These are phyloP conservation scores for Oligia strigilis DNA, from an alignment of 2,888 invertebrate species.

Conservation along the genomic window DNA sequence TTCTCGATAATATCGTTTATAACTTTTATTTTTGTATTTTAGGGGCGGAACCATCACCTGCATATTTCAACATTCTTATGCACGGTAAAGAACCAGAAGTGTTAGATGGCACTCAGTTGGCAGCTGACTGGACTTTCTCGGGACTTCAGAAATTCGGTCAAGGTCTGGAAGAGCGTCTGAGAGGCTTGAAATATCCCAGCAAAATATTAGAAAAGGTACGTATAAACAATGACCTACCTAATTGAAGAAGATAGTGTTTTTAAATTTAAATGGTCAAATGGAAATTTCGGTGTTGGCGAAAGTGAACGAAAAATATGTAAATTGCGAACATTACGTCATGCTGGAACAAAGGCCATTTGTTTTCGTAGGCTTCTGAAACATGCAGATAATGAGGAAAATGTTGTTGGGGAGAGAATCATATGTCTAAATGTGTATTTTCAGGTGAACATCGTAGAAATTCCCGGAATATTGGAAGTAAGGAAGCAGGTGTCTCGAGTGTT, in stretches of 20 bases:
- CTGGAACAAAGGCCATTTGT: too few species aligned
- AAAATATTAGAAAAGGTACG: constrained; percentile 96
- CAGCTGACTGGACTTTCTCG: constrained; percentile 98
- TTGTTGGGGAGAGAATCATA: neutral
- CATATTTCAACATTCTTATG: constrained; percentile 97
- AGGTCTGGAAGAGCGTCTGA: constrained; percentile 96
- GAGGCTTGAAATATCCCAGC: constrained; percentile 95
- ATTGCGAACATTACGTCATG: neutral
- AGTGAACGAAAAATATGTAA: neutral
- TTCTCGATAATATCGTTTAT: neutral
- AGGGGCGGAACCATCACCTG: constrained; percentile 98
- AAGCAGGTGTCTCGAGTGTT: constrained; percentile 98
- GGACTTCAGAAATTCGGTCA: constrained; percentile 98
- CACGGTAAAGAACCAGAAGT: constrained; percentile 96
- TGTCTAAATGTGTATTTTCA: constrained; percentile 75
- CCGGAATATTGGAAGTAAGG: constrained; percentile 97
- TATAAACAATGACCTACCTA: neutral
- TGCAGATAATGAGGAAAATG: neutral
- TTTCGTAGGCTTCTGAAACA: too few species aligned
- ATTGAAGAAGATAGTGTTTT: neutral
- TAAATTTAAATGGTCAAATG: neutral
- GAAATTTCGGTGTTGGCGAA: neutral
- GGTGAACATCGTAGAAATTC: constrained; percentile 99
- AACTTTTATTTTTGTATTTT: constrained; percentile 3
- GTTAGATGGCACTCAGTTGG: constrained; percentile 97